Evolutionary conservation across 2,113 vertebrate genomes (phyloP).

Genomic region (Mormoops blainvillei): DNA sequence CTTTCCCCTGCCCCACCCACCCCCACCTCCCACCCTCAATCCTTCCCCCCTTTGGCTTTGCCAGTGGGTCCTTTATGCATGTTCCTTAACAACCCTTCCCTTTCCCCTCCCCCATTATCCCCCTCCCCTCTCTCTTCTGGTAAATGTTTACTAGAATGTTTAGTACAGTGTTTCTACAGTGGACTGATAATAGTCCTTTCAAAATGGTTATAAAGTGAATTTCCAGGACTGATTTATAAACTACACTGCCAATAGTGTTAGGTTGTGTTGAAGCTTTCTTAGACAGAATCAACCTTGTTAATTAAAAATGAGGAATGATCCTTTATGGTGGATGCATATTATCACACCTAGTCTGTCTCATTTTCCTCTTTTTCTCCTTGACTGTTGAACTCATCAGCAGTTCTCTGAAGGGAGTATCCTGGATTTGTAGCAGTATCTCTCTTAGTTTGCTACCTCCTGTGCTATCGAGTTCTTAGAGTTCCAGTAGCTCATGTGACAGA

Average conservation of each 20-base stretch:
- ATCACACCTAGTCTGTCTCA: neutral
- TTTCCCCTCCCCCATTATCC: too few relatives aligned
- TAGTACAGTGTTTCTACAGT: neutral
- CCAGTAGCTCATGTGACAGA: neutral
- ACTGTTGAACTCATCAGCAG: neutral
- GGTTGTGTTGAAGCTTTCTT: neutral
- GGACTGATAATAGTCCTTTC: neutral
- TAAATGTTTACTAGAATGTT: neutral
- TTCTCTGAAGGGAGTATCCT: neutral
- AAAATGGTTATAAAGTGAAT: neutral
- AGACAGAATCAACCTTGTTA: neutral
- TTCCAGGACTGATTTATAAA: neutral
- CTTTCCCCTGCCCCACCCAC: too few relatives aligned
- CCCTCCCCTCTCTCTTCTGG: too few relatives aligned
- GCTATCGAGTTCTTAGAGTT: neutral
- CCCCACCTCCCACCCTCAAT: too few relatives aligned
- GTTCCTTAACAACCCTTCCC: too few relatives aligned
- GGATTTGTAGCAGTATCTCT: neutral
- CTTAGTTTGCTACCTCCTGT: neutral
- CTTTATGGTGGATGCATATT: neutral
- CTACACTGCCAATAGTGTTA: neutral
- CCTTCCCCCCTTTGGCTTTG: too few relatives aligned
- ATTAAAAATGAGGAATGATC: neutral
- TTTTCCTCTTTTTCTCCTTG: neutral
- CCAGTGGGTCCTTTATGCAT: too few relatives aligned